These are phyloP conservation scores for Stigmatopora argus DNA, from an alignment of 2,113 vertebrate genomes.

Conservation along the genomic window DNA sequence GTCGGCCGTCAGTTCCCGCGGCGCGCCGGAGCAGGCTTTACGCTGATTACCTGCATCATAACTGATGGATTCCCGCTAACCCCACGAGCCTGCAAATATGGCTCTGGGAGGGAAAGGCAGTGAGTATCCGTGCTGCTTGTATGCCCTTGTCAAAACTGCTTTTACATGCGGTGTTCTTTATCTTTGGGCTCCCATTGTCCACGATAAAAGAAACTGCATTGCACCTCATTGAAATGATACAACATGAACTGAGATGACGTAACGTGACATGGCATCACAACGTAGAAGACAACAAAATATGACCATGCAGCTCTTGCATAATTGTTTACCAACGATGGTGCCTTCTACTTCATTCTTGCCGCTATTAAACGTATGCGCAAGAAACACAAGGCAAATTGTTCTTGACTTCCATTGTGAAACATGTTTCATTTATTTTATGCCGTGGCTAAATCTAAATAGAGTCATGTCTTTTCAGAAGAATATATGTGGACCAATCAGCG, in stretches of 20 bases:
- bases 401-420: slow-evolving; percentile 27
- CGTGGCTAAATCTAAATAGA: slow-evolving; percentile 29
- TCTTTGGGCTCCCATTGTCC: not conserved
- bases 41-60: slow-evolving; percentile 62
- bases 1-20: slow-evolving; percentile 24
- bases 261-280: not conserved
- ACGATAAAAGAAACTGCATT: not conserved
- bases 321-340: not conserved
- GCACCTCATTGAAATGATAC: not conserved
- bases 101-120: slow-evolving; percentile 30
- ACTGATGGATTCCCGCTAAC: slow-evolving; percentile 55
- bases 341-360: not conserved
- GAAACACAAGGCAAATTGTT: slow-evolving; percentile 19
- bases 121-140: slow-evolving; percentile 24
- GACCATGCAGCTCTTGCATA: not conserved
- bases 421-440: slow-evolving; percentile 37
- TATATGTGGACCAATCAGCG: slow-evolving; percentile 35
- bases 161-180: not conserved
- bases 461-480: slow-evolving; percentile 18
- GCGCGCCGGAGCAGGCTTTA: slow-evolving; percentile 53
- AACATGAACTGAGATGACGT: not conserved
- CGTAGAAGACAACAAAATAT: not conserved
- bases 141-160: not conserved
- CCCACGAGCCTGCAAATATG: slow-evolving; percentile 38
- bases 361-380: slow-evolving; percentile 10